Conservation (phyloP, 1,140 invertebrate species). For the Halyomorpha halys region DNA sequence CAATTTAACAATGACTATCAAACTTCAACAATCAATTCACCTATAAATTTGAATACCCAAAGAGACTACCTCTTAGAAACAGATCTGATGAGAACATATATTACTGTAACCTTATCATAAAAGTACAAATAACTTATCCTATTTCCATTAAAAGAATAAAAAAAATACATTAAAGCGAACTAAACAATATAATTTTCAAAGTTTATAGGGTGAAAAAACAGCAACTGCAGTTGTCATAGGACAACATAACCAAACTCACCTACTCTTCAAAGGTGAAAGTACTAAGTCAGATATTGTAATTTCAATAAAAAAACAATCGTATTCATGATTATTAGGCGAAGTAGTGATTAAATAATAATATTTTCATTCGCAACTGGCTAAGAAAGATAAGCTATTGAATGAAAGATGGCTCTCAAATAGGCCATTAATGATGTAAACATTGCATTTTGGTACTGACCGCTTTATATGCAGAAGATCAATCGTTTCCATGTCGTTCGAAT, state of each 20-base stretch:
- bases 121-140: no score
- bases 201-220: constrained; percentile 17
- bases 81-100: no score
- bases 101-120: no score
- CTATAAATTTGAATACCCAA: no score
- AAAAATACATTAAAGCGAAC: no score
- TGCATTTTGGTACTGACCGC: constrained; percentile 30
- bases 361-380: neutral
- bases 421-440: constrained; percentile 40
- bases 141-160: no score
- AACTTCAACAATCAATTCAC: no score
- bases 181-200: neutral
- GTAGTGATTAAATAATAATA: neutral
- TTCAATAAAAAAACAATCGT: neutral
- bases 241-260: constrained; percentile 19
- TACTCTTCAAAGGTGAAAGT: constrained; percentile 12
- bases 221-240: constrained; percentile 13
- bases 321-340: neutral
- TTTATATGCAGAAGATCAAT: constrained; percentile 11
- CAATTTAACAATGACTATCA: no score
- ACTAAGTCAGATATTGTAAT: neutral
- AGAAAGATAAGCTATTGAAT: constrained; percentile 20
- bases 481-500: constrained; percentile 3
- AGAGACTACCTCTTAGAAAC: no score
- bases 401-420: constrained; percentile 30